phyloP scores from a whole-genome alignment of 2,113 vertebrate species.

The Cacatua alba region DNA sequence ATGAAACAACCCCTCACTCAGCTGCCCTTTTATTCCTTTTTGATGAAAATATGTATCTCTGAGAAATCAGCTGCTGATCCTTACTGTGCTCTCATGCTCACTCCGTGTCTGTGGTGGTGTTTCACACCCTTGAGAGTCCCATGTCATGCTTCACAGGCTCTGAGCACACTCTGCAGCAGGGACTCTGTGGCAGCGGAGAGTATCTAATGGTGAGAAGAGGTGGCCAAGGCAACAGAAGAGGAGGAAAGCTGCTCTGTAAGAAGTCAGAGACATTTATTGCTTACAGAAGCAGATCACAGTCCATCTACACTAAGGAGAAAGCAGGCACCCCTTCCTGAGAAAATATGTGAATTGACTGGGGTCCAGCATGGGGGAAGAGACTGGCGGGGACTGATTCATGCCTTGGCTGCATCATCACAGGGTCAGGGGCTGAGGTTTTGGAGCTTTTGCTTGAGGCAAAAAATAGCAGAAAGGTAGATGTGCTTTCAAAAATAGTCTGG shows the following conservation, averaged over 20 bases:
- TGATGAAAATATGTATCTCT: not conserved
- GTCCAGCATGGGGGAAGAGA: not conserved
- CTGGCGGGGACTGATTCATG: constrained; percentile 12
- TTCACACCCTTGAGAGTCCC: not conserved
- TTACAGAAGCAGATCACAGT: constrained; percentile 52
- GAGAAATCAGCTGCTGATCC: not conserved
- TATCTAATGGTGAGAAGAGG: not conserved
- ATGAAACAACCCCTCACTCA: constrained; percentile 11
- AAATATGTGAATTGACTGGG: constrained; percentile 23
- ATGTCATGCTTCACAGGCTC: fast-evolving
- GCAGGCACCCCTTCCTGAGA: constrained; percentile 39
- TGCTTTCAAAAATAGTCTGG: constrained; percentile 50
- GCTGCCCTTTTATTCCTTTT: not conserved
- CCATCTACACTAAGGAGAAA: constrained; percentile 13
- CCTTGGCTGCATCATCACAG: constrained; percentile 40
- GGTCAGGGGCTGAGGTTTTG: constrained; percentile 2
- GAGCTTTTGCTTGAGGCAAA: constrained; percentile 41
- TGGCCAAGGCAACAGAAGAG: not conserved
- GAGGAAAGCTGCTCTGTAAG: not conserved
- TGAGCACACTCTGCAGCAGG: not conserved
- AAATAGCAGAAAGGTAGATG: constrained; percentile 52
- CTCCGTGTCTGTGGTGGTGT: not conserved
- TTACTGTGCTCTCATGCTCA: not conserved
- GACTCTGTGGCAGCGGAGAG: not conserved
- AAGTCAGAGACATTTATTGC: not conserved